Evolutionary conservation across 2,113 vertebrate genomes (phyloP).

Genomic region (Nesogale talazaci): DNA sequence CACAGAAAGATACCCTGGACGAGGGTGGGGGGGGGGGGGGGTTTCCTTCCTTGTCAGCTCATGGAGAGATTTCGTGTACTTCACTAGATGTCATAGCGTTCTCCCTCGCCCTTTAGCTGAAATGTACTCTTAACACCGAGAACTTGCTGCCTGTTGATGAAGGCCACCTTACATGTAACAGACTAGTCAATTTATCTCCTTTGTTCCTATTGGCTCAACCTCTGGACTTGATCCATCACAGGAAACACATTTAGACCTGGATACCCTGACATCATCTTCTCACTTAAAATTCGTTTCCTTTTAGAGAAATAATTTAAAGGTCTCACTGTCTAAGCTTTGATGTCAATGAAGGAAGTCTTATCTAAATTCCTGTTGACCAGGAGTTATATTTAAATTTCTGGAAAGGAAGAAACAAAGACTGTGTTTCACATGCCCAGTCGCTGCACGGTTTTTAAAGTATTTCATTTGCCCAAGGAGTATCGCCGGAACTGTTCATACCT

Average conservation of each 20-base stretch:
- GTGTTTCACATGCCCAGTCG: background rate
- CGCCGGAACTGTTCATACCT: slow-evolving; percentile 2
- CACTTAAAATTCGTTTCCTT: slow-evolving; percentile 50
- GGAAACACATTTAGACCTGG: background rate
- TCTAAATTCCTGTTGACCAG: background rate
- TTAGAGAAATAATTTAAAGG: slow-evolving; percentile 20
- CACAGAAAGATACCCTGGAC: background rate
- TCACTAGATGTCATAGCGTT: background rate
- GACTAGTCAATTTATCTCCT: slow-evolving; percentile 44
- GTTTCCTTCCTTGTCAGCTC: slow-evolving; percentile 20
- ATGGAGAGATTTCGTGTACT: background rate
- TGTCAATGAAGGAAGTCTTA: background rate
- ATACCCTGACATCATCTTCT: slow-evolving; percentile 34
- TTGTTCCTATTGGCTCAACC: slow-evolving; percentile 48
- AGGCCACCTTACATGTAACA: slow-evolving; percentile 31
- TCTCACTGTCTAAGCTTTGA: background rate
- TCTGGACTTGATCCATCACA: slow-evolving; percentile 15
- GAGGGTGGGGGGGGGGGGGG: background rate
- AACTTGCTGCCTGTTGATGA: background rate
- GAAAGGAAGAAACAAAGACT: slow-evolving; percentile 28
- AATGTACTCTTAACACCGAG: background rate
- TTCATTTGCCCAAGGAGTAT: slow-evolving; percentile 54
- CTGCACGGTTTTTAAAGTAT: background rate
- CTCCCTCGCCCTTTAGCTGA: background rate
- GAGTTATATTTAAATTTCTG: slow-evolving; percentile 47